Evolutionary conservation across 2,113 vertebrate species (phyloP), one percentile per base, ranked within the genome.

Genomic region (Indri indri): DNA sequence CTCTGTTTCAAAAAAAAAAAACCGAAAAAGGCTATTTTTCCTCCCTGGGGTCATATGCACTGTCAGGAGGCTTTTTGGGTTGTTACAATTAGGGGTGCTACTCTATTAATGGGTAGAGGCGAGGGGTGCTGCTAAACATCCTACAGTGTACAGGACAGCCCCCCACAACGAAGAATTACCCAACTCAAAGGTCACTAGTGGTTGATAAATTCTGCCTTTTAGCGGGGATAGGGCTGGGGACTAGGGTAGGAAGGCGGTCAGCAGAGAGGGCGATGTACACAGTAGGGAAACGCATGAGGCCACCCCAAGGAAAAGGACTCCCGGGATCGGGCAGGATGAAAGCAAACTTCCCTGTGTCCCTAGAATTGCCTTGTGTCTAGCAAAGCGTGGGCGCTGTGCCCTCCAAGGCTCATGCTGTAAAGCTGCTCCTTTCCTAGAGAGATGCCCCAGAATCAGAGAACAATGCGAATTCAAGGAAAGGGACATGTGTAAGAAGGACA

Each of bases 361-460:
- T 30, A 71, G 76, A 45, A 23, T 12, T 13, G 34, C n/a, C 65
- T 37, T 17, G 42, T 11, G 50, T 45, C 40, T 90, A 34, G 65
- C 37, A 59, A 59, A 91, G 45, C 23, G 10, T 25, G 27, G 85
- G 13, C 52, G 30, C 22, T 8, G 3, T 52, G 25, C 5, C 30
- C 30, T 57, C 22, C 37, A 68, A 42, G 25, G 45, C 40, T 40
- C n/a, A 17, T 0, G 3, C 4, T 93, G 2, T 84, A 63, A 63
- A 54, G 14, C 73, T 84, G 18, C 45, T 40, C 25, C 16, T 82
- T 96, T 52, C 74, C 27, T 65, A 98, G 97, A 4, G 66, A 97
- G 34, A 92, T 97, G 97, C 22, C 98, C 98, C 77, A 81, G 57
- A 79, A 14, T 94, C 96, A 57, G 7, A 63, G 96, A 85, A 32